phyloP scores from a whole-genome alignment of 2,113 vertebrate genomes.

The Eira barbara region DNA sequence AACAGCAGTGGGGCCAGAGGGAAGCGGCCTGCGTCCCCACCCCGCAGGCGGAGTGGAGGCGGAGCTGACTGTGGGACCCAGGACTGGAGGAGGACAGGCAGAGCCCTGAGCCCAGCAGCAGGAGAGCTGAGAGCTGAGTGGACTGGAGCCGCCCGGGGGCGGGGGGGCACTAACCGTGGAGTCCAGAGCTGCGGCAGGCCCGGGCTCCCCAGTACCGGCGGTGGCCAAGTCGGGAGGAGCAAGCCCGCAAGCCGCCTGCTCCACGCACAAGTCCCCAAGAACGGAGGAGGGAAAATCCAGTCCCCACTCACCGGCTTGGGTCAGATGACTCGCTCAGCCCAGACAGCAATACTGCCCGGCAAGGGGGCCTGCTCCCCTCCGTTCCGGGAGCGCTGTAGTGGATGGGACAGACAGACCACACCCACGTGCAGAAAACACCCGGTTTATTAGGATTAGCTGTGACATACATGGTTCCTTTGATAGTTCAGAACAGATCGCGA shows the following conservation, averaged over 20 bases:
- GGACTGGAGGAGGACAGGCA: neutral
- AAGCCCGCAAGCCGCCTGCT: neutral
- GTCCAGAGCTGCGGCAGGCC: neutral
- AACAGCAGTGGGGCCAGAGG: neutral
- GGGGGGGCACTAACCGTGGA: accelerated
- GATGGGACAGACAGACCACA: neutral
- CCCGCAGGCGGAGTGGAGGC: no score
- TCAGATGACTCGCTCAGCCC: neutral
- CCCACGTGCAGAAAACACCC: conserved; percentile 73
- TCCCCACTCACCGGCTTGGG: neutral
- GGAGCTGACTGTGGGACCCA: neutral
- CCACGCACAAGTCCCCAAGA: no score
- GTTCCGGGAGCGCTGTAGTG: accelerated
- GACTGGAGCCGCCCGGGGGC: no score
- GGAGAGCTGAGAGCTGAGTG: neutral
- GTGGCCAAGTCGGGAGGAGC: no score
- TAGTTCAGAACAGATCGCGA: conserved; percentile 57
- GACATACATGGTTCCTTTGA: conserved; percentile 75
- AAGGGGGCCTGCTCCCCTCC: neutral
- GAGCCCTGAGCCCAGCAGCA: neutral
- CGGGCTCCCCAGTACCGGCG: neutral
- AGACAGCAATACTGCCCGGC: accelerated
- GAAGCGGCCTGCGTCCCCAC: accelerated
- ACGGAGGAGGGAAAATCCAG: neutral
- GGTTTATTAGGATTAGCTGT: conserved; percentile 83